Conservation (phyloP, 2,797 vertebrate genomes). For the Falco berigora region DNA sequence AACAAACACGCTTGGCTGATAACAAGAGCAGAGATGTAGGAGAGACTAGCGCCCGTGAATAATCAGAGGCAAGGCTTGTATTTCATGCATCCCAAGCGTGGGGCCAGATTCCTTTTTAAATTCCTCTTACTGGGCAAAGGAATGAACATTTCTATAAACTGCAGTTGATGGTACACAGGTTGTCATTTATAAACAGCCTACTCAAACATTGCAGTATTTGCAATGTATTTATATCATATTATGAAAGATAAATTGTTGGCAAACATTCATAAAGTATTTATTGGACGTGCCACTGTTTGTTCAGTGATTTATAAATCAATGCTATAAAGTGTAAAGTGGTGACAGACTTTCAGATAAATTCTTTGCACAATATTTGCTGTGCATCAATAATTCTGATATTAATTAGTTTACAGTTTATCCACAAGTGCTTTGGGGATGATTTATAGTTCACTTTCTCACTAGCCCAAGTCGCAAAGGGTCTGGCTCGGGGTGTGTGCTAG, state of each 20-base stretch:
- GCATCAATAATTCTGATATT: conserved; percentile 60
- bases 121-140: background rate
- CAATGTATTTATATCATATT: conserved; percentile 59
- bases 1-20: background rate
- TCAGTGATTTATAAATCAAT: conserved; percentile 62
- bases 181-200: conserved; percentile 6
- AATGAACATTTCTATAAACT: background rate
- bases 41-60: background rate
- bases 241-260: conserved; percentile 60
- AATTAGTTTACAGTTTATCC: conserved; percentile 63
- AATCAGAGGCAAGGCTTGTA: background rate
- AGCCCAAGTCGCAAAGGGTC: background rate
- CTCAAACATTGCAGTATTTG: background rate
- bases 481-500: background rate
- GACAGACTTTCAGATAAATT: conserved; percentile 56
- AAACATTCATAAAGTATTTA: conserved; percentile 70
- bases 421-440: conserved; percentile 23
- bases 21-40: too few species aligned
- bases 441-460: background rate
- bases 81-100: background rate
- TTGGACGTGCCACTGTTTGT: conserved; percentile 43
- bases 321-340: conserved; percentile 12
- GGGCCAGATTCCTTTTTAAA: background rate
- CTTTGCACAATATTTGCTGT: conserved; percentile 62
- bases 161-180: background rate